Evolutionary conservation across 2,797 vertebrate species (phyloP), one percentile per base, ranked within the genome.

Genomic region (Chelidonichthys spinosus): DNA sequence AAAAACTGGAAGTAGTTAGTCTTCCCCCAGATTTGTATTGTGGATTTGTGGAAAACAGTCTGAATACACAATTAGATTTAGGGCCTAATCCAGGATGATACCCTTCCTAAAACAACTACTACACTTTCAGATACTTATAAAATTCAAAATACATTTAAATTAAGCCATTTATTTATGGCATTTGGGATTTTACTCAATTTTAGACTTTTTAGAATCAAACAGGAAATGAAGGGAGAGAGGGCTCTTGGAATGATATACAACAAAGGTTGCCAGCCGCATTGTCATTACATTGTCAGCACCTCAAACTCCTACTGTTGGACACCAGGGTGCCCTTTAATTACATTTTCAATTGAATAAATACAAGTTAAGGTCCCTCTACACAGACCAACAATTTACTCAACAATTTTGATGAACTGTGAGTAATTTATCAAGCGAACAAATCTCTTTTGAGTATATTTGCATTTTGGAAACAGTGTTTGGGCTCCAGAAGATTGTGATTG

Each of bases 61-160:
- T 56, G 56, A 68, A 62, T 40, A 32, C 25, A 47, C 6, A 71
- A 62, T 76, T 79, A 43, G 25, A 72, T 74, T 69, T 40, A 59
- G 46, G 35, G 25, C 33, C 10, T 63, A 81, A 62, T 52, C 32
- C n/a, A 60, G 35, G 25, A 40, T 37, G 33, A 61, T n/a, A 14
- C 44, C 5, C 25, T 25, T 25, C 25, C 25, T 2, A 25, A 25
- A 63, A 7, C 15, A 47, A 25, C 43, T 11, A 18, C 8, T 25
- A 39, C 32, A 25, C 33, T 39, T 36, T 32, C 39, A 55, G 14
- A 32, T 64, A 59, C 46, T 52, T 42, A 52, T 44, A 11, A n/a
- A 33, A 33, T 42, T 53, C 1, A 42, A 43, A 35, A 13, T 43
- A 53, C 9, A 32, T 18, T 18, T 3, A 55, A 2, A 46, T 52